These are phyloP conservation scores for Macrochelys suwanniensis DNA, from an alignment of 2,797 vertebrate species.

Conservation along the genomic window DNA sequence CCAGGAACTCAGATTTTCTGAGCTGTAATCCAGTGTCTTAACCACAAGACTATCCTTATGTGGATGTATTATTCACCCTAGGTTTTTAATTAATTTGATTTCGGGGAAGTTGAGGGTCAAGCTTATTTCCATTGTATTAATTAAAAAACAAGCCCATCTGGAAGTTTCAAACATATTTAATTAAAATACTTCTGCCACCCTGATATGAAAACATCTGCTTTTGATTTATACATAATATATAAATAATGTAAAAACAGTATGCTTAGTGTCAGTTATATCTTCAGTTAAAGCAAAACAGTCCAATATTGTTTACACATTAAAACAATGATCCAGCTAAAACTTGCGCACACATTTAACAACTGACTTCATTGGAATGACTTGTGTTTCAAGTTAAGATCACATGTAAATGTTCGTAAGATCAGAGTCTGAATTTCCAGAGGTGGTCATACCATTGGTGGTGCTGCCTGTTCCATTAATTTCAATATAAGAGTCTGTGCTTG, in stretches of 20 bases:
- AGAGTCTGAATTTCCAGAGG: background rate
- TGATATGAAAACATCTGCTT: background rate
- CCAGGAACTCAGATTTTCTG: background rate
- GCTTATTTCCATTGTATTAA: background rate
- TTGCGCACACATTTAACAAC: background rate
- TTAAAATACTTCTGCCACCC: background rate
- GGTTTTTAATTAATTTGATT: background rate
- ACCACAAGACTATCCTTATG: background rate
- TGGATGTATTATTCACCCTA: background rate
- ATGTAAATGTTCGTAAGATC: background rate
- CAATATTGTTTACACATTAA: background rate
- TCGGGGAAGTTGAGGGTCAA: background rate
- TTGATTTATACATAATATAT: background rate
- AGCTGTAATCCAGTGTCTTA: background rate
- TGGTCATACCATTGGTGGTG: constrained; percentile 90
- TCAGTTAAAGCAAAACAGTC: background rate
- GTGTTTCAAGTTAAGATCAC: background rate
- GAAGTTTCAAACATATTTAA: background rate
- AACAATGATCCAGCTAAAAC: background rate
- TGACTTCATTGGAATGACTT: background rate
- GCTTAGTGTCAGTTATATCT: background rate
- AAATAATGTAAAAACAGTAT: background rate
- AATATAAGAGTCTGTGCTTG: constrained; percentile 93
- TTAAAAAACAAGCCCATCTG: background rate
- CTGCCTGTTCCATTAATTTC: constrained; percentile 91